Percentiles rank a stretch among this genome's conserved stretches.
phyloP scores from a whole-genome alignment of 2,113 vertebrate species.

The Lethenteron reissneri region DNA sequence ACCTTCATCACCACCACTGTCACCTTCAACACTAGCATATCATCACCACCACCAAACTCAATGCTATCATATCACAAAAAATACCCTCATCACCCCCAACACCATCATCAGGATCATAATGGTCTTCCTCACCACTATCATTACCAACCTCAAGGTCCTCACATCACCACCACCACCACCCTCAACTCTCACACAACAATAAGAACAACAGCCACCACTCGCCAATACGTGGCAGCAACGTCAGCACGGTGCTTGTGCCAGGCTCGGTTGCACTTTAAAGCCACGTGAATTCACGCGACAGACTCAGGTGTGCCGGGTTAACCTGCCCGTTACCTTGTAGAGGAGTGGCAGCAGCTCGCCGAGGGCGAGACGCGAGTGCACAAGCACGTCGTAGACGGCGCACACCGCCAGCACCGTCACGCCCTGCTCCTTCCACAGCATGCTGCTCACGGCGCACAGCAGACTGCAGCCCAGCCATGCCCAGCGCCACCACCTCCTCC shows the following conservation, averaged over 20 bases:
- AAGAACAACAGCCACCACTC: not conserved
- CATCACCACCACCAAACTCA: too few relatives aligned
- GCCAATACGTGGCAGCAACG: not conserved
- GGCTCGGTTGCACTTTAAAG: not conserved
- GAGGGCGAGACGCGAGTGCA: constrained; percentile 58
- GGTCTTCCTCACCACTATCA: too few relatives aligned
- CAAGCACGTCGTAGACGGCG: constrained; percentile 62
- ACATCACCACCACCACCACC: too few relatives aligned
- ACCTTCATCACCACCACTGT: too few relatives aligned
- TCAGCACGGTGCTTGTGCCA: not conserved
- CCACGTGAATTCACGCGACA: not conserved
- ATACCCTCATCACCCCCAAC: too few relatives aligned
- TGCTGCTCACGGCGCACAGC: constrained; percentile 59
- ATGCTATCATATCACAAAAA: too few relatives aligned
- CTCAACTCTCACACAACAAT: too few relatives aligned
- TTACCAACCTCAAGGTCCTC: too few relatives aligned
- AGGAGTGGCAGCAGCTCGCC: constrained; percentile 43
- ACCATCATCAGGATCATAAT: too few relatives aligned
- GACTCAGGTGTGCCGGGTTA: not conserved
- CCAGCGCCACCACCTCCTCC: constrained; percentile 17
- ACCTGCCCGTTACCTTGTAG: constrained; percentile 43
- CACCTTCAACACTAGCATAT: too few relatives aligned
- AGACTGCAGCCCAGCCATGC: constrained; percentile 54
- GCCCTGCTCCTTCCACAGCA: constrained; percentile 97
- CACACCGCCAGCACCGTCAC: constrained; percentile 79